Evolutionary conservation across 2,797 vertebrate genomes (phyloP), one percentile per base, ranked within the genome.

Genomic region (Coccyzus lansbergi): DNA sequence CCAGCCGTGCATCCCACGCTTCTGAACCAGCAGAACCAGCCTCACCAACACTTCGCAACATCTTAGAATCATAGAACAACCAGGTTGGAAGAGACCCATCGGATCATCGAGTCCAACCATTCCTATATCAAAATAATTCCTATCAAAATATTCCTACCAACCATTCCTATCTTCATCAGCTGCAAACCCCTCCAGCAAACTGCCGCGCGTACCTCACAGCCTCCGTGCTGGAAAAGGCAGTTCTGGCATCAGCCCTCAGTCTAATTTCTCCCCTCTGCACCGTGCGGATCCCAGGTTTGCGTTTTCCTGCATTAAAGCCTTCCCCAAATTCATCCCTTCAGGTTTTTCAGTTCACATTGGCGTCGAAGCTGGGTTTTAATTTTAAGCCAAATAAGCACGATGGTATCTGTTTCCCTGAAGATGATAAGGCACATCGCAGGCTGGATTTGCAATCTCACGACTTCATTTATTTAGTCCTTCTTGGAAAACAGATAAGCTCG

Each of bases 401-500:
- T 95, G 65, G 65, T 78, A 95, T 97, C 93, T 88, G 33, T 75
- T 89, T 89, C 92, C 91, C 91, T 13, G 52, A 78, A 95, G 93
- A 93, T 87, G 85, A 86, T 91, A 92, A 96, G 78, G 82, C 31
- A 2, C 77, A 86, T 74, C 10, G 19, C 94, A 49, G 90, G 78
- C 93, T 86, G 92, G 94, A 95, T 96, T 94, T 94, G 86, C 93
- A 95, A 93, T 93, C 96, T 94, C 86, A 33, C 69, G 7, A 12
- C 87, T 77, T 76, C 87, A 86, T 89, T 96, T 94, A 86, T 95
- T 95, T 79, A 91, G 94, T 49, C 90, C 92, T 90, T 65, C 93
- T 94, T 78, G 94, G 94, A 85, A 95, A 93, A 92, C 93, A 96
- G 94, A 96, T 95, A 95, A 96, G 89, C 89, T 82, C 38, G 6